A percentile compares a stretch with the other conserved stretches of the same genome.
phyloP scores from a whole-genome alignment of 2,888 invertebrate species.

The Priocnemis perturbator region DNA sequence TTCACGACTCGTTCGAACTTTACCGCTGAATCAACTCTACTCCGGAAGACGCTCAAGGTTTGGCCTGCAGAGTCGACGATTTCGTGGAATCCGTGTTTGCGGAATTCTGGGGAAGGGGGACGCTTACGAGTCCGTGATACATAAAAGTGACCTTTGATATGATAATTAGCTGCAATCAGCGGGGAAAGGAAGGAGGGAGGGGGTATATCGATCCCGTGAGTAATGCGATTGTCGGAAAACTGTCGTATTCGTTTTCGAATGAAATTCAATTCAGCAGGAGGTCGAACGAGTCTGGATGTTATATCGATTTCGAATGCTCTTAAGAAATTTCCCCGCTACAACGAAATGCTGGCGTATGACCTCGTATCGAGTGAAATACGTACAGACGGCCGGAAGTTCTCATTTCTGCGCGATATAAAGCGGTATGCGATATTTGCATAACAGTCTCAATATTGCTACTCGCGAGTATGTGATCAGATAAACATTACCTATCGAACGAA shows the following conservation, averaged over 20 bases:
- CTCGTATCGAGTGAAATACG: no score
- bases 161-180: neutral
- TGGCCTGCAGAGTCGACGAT: constrained; percentile 38
- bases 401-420: no score
- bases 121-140: constrained; percentile 14
- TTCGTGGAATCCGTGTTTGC: constrained; percentile 28
- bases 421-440: no score
- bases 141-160: constrained; percentile 30
- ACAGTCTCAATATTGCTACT: no score
- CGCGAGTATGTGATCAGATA: no score
- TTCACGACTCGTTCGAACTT: constrained; percentile 49
- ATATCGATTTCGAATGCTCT: neutral
- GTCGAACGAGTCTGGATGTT: neutral
- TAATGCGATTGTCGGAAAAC: constrained; percentile 21
- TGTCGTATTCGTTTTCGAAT: constrained; percentile 25
- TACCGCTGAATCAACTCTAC: constrained; percentile 47
- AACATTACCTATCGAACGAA: no score
- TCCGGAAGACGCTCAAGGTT: constrained; percentile 45
- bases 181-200: constrained; percentile 25
- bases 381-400: no score
- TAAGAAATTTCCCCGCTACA: neutral
- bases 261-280: no score
- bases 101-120: constrained; percentile 17
- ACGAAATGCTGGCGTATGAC: no score
- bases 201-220: constrained; percentile 27